Evolutionary conservation across 2,888 invertebrate genomes (phyloP), one percentile per base, ranked within the genome.

Genomic region (Ochropacha duplaris): DNA sequence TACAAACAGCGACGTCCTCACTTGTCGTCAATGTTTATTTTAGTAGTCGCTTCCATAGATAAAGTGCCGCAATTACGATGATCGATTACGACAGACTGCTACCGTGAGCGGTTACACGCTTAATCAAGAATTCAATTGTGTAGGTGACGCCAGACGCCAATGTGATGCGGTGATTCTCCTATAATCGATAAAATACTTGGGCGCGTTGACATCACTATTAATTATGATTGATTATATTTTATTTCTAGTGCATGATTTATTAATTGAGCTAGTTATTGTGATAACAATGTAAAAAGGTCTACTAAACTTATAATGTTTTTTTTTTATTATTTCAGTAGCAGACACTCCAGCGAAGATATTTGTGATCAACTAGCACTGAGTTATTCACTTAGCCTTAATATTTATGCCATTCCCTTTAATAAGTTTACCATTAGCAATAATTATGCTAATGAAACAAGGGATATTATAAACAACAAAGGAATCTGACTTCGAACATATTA

Each of bases 31-130:
- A 67, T 81, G 84, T 87, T 88, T 87, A 83, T 82, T 84, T 79
- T 79, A 77, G 72, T 72, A 69, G 65, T 65, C 65, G 65, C 68
- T 71, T 31, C 19, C 22, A 68, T 68, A 74, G 77, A 79, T 83
- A 82, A 52, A 75, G 75, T 75, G 62, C 68, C 63, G 69, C 79
- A 76, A 79, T 86, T 83, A 84, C 71, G 69, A 81, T 90, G 89
- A 91, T 90, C 83, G 88, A 90, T 90, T 78, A 83, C 80, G 82
- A 80, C 80, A 81, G 74, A 72, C 66, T 56, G 76, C 84, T 81
- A 81, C 83, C 74, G 76, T 70, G 62, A 72, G 66, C 65, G 64
- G 77, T 84, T 81, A 79, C 73, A 81, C 79, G 82, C 74, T 76
- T 78, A 74, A 81, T 82, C 83, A 65, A 59, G 58, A 67, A 73